phyloP scores from a whole-genome alignment of 1,140 invertebrate genomes.

The Drosophila ercepeae region DNA sequence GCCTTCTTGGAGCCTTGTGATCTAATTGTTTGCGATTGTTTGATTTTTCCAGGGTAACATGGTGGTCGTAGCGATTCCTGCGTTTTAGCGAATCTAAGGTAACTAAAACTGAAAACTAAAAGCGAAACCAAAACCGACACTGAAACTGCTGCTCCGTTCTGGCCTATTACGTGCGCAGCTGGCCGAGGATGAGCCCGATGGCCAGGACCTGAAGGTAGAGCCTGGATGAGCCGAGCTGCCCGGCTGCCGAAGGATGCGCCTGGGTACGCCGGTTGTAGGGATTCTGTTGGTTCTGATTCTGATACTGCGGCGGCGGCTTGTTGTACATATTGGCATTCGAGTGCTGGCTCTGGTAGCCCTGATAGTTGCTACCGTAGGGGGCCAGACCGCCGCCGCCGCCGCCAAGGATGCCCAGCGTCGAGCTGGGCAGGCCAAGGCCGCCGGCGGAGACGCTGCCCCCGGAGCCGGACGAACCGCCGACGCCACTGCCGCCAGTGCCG shows the following conservation, averaged over 20 bases:
- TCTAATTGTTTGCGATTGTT: neutral
- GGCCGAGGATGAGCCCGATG: slow-evolving; percentile 26
- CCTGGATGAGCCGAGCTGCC: neutral
- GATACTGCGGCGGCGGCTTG: slow-evolving; percentile 81
- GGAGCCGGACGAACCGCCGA: slow-evolving; percentile 29
- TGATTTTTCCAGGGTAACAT: neutral
- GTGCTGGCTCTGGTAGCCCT: slow-evolving; percentile 69
- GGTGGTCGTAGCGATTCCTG: neutral
- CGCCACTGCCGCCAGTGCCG: slow-evolving; percentile 45
- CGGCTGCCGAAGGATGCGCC: slow-evolving; percentile 70
- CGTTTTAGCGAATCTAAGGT: too few species aligned
- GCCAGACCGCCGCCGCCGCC: slow-evolving; percentile 73
- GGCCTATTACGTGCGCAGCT: slow-evolving; percentile 40
- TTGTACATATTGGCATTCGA: slow-evolving; percentile 80
- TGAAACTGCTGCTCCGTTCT: neutral
- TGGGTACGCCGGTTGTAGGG: slow-evolving; percentile 81
- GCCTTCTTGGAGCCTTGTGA: neutral
- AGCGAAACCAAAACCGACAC: neutral
- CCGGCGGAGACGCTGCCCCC: slow-evolving; percentile 30
- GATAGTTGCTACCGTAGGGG: slow-evolving; percentile 65
- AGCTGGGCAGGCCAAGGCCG: slow-evolving; percentile 65
- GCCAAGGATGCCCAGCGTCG: slow-evolving; percentile 63
- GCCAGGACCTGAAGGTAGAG: slow-evolving; percentile 8
- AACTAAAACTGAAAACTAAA: neutral
- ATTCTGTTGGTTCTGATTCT: slow-evolving; percentile 79